Evolutionary conservation across 1,140 invertebrate genomes (phyloP).

Genomic region (Diachasmimorpha longicaudata): DNA sequence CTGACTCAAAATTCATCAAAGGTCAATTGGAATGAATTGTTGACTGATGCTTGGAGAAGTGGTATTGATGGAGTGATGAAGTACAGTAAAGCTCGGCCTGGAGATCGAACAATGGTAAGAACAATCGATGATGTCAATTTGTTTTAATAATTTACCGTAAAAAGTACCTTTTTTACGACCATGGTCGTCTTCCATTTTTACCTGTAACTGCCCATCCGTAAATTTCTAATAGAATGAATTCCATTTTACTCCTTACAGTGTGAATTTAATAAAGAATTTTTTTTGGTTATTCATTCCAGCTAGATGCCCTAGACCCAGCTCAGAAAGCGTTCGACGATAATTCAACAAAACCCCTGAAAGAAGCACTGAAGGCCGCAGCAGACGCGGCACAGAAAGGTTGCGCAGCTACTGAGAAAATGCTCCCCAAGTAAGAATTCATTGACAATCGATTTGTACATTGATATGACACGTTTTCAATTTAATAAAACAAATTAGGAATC

Average conservation of each 20-base stretch:
- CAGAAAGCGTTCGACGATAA: slow-evolving; percentile 42
- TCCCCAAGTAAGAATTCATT: slow-evolving; percentile 56
- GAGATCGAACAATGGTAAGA: slow-evolving; percentile 79
- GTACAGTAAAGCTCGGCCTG: slow-evolving; percentile 76
- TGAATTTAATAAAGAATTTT: no score
- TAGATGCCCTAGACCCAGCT: slow-evolving; percentile 61
- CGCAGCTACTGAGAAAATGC: slow-evolving; percentile 65
- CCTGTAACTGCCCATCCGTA: no score
- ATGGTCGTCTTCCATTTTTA: no score
- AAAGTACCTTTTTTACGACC: no score
- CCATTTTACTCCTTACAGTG: no score
- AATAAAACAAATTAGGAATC: no score
- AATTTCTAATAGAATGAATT: no score
- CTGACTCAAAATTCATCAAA: slow-evolving; percentile 42
- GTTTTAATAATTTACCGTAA: no score
- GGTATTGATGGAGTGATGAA: slow-evolving; percentile 69
- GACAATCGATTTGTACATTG: not conserved
- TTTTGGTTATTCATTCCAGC: slow-evolving; percentile 41
- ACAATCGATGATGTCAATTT: slow-evolving; percentile 29
- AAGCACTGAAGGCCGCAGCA: slow-evolving; percentile 38
- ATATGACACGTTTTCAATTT: no score
- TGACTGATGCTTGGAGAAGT: slow-evolving; percentile 61
- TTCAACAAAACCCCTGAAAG: slow-evolving; percentile 14
- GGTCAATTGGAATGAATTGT: slow-evolving; percentile 42
- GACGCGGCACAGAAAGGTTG: slow-evolving; percentile 58